Conservation (phyloP, 2,797 vertebrate species). For the Apogon hyalosoma region DNA sequence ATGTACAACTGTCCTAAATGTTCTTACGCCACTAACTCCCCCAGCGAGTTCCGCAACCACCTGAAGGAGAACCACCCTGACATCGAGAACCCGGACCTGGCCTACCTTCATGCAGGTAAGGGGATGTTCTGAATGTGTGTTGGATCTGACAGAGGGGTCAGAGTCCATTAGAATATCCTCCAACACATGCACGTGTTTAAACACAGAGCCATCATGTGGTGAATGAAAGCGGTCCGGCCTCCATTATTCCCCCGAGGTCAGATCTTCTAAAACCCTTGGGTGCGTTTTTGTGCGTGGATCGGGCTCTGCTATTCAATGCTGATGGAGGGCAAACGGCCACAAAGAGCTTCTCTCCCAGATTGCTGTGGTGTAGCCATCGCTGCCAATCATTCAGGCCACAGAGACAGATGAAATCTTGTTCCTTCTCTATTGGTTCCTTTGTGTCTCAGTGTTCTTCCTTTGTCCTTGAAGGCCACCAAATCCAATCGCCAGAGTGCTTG, state of each 20-base stretch:
- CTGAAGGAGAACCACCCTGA: conserved; percentile 93
- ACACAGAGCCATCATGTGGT: too few relatives aligned
- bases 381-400: conserved; percentile 79
- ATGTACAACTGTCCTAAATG: conserved; percentile 99
- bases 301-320: conserved; percentile 54
- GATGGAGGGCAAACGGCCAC: conserved; percentile 66
- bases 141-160: too few relatives aligned
- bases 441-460: conserved; percentile 72
- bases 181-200: too few relatives aligned
- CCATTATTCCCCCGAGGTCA: conserved; percentile 52
- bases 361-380: conserved; percentile 64
- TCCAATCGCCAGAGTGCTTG: conserved; percentile 80
- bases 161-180: too few relatives aligned
- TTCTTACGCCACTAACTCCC: conserved; percentile 91
- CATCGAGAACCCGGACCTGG: conserved; percentile 97
- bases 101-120: conserved; percentile 95
- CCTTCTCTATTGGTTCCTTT: conserved; percentile 76
- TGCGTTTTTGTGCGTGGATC: conserved; percentile 57
- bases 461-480: conserved; percentile 82
- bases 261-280: conserved; percentile 34
- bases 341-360: conserved; percentile 69
- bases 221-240: not conserved
- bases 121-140: too few relatives aligned
- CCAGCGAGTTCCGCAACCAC: conserved; percentile 97
- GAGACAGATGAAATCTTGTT: conserved; percentile 79